These are phyloP conservation scores for Chymomyza fuscimana DNA, from an alignment of 2,888 invertebrate genomes.

Conservation along the genomic window DNA sequence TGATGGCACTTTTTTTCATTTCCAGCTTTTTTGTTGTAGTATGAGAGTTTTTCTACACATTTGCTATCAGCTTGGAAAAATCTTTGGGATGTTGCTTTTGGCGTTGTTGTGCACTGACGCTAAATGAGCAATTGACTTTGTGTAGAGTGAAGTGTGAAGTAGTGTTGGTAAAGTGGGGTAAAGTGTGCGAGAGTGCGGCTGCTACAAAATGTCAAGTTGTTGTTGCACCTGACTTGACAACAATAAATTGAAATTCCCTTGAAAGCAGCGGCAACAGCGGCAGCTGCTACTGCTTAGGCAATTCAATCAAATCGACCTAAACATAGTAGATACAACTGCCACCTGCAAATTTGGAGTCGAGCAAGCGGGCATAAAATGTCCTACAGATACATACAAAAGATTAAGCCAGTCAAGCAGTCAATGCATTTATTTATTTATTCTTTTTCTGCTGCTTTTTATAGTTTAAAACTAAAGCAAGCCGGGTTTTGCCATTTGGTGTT, in stretches of 20 bases:
- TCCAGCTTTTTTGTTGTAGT: not conserved
- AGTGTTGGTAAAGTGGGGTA: constrained; percentile 19
- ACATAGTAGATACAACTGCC: not conserved
- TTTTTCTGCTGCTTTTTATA: constrained; percentile 36
- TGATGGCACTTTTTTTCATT: constrained; percentile 57
- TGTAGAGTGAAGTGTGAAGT: constrained; percentile 25
- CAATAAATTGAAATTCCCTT: constrained; percentile 21
- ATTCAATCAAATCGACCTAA: not conserved
- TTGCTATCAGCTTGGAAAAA: constrained; percentile 62
- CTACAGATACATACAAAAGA: constrained; percentile 78
- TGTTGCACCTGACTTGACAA: not conserved
- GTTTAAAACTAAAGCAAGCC: constrained; percentile 31
- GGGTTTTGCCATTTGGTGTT: constrained; percentile 26
- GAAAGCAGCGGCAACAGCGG: not conserved
- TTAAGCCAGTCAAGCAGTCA: constrained; percentile 47
- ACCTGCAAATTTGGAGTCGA: constrained; percentile 11
- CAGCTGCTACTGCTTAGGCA: not conserved
- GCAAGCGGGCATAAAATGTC: constrained; percentile 51
- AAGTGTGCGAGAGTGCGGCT: constrained; percentile 6
- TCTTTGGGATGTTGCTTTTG: constrained; percentile 31
- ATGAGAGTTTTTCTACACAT: constrained; percentile 38
- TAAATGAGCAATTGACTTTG: constrained; percentile 74
- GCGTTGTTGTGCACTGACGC: constrained; percentile 53
- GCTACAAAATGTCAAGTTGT: constrained; percentile 19
- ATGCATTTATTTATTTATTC: constrained; percentile 32